These are phyloP conservation scores for Hydrotaea diabolus DNA, from an alignment of 2,888 invertebrate species.

Conservation along the genomic window DNA sequence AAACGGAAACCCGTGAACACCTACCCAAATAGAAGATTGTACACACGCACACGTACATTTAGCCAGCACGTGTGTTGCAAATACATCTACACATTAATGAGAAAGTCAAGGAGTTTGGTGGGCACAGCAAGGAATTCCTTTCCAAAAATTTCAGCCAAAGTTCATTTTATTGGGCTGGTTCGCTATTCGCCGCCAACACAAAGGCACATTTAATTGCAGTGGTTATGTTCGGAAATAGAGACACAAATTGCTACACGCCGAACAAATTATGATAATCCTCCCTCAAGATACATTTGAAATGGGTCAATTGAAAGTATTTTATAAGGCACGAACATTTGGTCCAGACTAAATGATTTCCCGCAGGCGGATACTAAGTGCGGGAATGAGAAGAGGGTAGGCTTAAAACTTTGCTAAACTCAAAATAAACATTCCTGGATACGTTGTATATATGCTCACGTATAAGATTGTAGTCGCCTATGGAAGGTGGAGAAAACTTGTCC, in stretches of 20 bases:
- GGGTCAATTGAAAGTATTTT: neutral
- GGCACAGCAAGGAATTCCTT: neutral
- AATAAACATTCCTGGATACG: too few relatives aligned
- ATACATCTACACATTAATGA: neutral
- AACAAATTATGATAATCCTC: neutral
- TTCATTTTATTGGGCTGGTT: neutral
- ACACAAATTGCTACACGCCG: neutral
- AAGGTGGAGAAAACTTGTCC: too few relatives aligned
- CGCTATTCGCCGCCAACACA: neutral
- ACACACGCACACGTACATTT: conserved; percentile 11
- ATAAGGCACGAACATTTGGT: too few relatives aligned
- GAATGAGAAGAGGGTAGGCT: too few relatives aligned
- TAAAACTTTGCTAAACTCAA: too few relatives aligned
- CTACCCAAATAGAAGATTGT: neutral
- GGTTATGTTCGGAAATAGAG: neutral
- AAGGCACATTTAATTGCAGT: neutral
- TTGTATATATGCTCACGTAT: too few relatives aligned
- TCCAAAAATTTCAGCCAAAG: neutral
- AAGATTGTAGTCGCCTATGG: too few relatives aligned
- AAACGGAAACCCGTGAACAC: neutral
- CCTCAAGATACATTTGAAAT: neutral
- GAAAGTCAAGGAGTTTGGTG: neutral
- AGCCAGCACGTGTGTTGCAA: conserved; percentile 7
- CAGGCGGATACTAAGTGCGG: too few relatives aligned
- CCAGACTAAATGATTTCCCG: too few relatives aligned